These are phyloP conservation scores for Thripadectes ignobilis DNA, from an alignment of 2,797 vertebrate genomes.

Conservation along the genomic window DNA sequence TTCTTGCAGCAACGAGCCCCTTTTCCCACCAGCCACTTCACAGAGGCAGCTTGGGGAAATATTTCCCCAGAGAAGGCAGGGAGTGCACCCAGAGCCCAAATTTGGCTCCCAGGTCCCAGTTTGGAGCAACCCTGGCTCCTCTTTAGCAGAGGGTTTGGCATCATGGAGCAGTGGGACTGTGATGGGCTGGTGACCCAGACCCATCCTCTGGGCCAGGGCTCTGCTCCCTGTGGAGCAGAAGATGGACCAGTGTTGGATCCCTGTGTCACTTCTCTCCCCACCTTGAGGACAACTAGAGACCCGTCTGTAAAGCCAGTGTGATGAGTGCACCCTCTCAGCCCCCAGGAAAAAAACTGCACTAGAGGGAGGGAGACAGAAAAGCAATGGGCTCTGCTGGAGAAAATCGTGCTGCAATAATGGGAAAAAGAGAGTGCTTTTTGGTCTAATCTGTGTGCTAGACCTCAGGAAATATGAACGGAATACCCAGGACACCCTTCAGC, in stretches of 20 bases:
- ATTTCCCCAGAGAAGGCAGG: not conserved
- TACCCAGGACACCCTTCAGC: not conserved
- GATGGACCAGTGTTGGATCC: not conserved
- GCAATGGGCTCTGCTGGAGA: not conserved
- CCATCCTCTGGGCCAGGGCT: not conserved
- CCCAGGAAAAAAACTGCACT: not conserved
- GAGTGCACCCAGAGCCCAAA: not conserved
- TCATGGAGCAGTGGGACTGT: not conserved
- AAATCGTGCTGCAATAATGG: not conserved
- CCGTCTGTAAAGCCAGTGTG: not conserved
- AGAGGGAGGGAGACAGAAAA: not conserved
- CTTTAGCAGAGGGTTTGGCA: not conserved
- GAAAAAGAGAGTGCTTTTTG: not conserved
- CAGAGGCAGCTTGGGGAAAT: not conserved
- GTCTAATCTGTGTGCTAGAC: not conserved
- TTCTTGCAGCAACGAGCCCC: not conserved
- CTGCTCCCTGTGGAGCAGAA: not conserved
- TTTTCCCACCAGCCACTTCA: fast-evolving
- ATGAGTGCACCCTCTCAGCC: not conserved
- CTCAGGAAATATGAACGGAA: not conserved
- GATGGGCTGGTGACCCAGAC: not conserved
- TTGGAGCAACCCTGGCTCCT: not conserved
- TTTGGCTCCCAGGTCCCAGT: not conserved
- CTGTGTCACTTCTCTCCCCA: not conserved
- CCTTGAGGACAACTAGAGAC: not conserved